Evolutionary conservation across 2,113 vertebrate genomes (phyloP).

Genomic region (Spermophilus dauricus): DNA sequence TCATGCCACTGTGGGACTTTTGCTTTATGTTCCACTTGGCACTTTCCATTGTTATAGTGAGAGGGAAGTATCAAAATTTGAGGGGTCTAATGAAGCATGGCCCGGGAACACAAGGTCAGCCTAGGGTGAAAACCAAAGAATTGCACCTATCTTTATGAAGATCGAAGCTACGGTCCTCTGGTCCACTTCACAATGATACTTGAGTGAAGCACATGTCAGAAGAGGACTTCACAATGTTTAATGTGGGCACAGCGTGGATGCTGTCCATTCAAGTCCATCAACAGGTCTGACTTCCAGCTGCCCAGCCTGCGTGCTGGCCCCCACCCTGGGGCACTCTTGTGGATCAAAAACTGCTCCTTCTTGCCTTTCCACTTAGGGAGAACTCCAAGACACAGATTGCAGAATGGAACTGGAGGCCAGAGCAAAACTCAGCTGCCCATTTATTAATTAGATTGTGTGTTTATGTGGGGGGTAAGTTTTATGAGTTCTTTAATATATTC

Average conservation of each 20-base stretch:
- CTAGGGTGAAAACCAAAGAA: background rate
- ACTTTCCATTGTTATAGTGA: background rate
- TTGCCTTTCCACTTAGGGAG: background rate
- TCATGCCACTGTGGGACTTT: background rate
- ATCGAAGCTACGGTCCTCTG: background rate
- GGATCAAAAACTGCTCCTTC: too few species aligned
- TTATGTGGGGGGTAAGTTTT: too few species aligned
- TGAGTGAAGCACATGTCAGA: background rate
- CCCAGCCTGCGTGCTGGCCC: too few species aligned
- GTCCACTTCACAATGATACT: accelerated
- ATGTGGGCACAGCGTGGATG: background rate
- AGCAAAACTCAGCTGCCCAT: too few species aligned
- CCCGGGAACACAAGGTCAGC: background rate
- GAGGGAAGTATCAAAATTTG: background rate
- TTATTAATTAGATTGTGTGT: too few species aligned
- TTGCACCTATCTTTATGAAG: background rate
- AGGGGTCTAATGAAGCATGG: too few species aligned
- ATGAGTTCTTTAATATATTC: too few species aligned
- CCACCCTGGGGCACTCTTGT: accelerated
- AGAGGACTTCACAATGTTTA: background rate
- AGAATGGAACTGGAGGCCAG: background rate
- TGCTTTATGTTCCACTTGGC: background rate
- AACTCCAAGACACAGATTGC: background rate
- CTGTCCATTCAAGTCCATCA: too few species aligned
- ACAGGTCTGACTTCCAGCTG: background rate